Evolutionary conservation across 2,888 invertebrate species (phyloP), one percentile per base, ranked within the genome.

Genomic region (Anaspis maculata): DNA sequence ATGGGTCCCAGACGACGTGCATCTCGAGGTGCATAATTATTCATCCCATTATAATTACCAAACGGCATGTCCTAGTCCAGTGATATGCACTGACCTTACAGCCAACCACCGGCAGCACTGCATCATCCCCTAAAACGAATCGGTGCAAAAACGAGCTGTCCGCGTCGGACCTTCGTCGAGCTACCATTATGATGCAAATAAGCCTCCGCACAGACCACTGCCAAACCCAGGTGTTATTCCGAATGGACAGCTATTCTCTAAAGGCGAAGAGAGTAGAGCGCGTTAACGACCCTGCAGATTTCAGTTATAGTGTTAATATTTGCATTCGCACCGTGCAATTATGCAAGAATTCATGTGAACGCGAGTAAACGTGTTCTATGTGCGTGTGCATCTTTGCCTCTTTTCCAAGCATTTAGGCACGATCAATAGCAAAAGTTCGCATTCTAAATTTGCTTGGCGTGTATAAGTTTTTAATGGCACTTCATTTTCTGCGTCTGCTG

Each of bases 271-370:
- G n/a, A n/a, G 56, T 53, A 53, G 58, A 55, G 57, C 54, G 58
- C 56, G 58, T 51, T 61, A 62, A 61, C 61, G 62, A 61, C 56
- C n/a, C n/a, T 50, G 55, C 57, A 54, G 54, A 58, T 56, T 56
- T 57, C 57, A 55, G 56, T 56, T 56, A n/a, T n/a, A 50, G 47
- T 49, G 45, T 49, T 52, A 54, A 55, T 55, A 55, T 57, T 56
- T 53, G 51, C 54, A 52, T 52, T 56, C 45, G 48, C 49, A 52
- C 44, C n/a, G n/a, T n/a, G 48, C 44, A 47, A 48, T 50, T 48
- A 50, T 46, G 42, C 45, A 44, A 48, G 50, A 45, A 43, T 45
- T 38, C 44, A 42, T 45, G 46, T 39, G 46, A 46, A 46, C 7
- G 10, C 5, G 25, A n/a, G n/a, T n/a, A n/a, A n/a, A n/a, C n/a